Evolutionary conservation across 2,888 invertebrate genomes (phyloP), one percentile per base, ranked within the genome.

Genomic region (Octodonta nipae): DNA sequence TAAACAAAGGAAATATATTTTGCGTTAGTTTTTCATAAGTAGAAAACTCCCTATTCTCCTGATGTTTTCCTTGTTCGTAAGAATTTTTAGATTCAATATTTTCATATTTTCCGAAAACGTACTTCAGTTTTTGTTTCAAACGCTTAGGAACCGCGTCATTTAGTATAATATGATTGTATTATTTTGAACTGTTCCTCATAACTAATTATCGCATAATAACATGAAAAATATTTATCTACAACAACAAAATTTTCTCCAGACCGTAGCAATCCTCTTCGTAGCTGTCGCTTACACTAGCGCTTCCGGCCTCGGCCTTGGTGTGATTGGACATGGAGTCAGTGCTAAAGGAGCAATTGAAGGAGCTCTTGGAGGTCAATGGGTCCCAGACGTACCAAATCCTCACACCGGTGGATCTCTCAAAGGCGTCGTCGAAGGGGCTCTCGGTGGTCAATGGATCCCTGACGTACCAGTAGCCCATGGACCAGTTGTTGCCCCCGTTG

Each of bases 301-400:
- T 27, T 28, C 42, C 13, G 41, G 38, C 30, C 13, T 33, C 20
- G 32, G 30, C 17, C 25, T 33, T 28, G 28, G 15, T 3, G 7
- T 7, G 7, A n/a, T 6, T n/a, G n/a, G 6, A 5, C 20, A 22
- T n/a, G 17, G 17, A 8, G n/a, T 20, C 12, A 15, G 14, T 10
- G 36, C 43, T 27, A 41, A 33, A 37, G 43, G 43, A 16, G 32
- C 43, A 5, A 13, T 43, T 5, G 44, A 42, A 37, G 41, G 42
- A 24, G 45, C 43, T 32, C 32, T 45, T 24, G 51, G 51, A 43
- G 52, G 52, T 17, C 50, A 51, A 44, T 52, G 48, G 46, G 44
- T 51, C 27, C 51, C 51, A 10, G 51, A 51, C 37, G 39, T 42
- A 33, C 46, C 37, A 8, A 26, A n/a, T 12, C 10, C 44, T n/a